A percentile compares a stretch with the other conserved stretches of the same genome.
phyloP scores from a whole-genome alignment of 2,888 invertebrate species.

The Villa cingulata region DNA sequence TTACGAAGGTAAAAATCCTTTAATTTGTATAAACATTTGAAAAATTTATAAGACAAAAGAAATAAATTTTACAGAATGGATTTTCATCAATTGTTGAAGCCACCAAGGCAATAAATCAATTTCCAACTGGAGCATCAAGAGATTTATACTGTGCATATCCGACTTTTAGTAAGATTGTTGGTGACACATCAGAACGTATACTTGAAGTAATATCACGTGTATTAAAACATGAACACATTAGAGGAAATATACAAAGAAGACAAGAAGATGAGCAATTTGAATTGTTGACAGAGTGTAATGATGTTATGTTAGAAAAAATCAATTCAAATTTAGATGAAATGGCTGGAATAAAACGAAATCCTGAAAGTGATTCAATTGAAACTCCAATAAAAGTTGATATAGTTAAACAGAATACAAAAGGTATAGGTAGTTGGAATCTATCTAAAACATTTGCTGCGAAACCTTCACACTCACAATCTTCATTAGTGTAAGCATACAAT shows the following conservation, averaged over 20 bases:
- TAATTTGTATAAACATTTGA: neutral
- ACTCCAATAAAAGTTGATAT: neutral
- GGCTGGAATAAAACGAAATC: constrained; percentile 44
- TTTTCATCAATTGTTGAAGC: constrained; percentile 51
- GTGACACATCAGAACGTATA: constrained; percentile 49
- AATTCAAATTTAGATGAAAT: constrained; percentile 58
- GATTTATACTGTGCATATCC: constrained; percentile 64
- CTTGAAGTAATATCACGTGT: constrained; percentile 44
- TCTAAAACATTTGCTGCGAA: constrained; percentile 19
- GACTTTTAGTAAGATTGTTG: constrained; percentile 53
- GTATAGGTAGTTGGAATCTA: constrained; percentile 48
- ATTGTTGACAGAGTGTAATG: constrained; percentile 67
- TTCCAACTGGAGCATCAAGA: constrained; percentile 58
- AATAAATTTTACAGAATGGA: constrained; percentile 37
- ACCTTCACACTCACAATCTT: neutral
- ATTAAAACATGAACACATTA: constrained; percentile 39
- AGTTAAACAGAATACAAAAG: constrained; percentile 1
- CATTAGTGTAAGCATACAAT: neutral
- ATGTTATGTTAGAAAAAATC: constrained; percentile 66
- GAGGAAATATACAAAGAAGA: constrained; percentile 42
- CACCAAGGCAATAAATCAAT: constrained; percentile 53
- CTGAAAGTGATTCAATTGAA: constrained; percentile 39
- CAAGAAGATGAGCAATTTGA: constrained; percentile 58
- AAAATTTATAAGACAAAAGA: no score
- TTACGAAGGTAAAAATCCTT: constrained; percentile 23